Base-by-base conservation (phyloP, 2,888 invertebrate species). In the Conus canariensis region DNA sequence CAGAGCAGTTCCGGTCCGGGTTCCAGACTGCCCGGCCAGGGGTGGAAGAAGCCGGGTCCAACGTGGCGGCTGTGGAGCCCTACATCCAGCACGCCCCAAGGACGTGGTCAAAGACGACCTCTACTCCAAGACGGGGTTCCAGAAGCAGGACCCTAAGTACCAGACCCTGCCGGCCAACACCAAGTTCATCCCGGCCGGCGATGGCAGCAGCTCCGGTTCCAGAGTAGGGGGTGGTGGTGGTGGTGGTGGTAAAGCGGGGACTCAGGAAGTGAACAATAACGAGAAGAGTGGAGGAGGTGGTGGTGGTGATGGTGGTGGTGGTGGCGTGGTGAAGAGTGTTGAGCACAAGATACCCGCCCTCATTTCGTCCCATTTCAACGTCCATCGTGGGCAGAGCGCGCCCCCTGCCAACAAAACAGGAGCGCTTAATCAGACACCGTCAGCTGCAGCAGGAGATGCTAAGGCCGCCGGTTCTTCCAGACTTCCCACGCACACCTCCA, bases 141-240 rank as follows among this genome's bases (percentile, higher is more conserved):
- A 98, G 95, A 98, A 98, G 96, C 98, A 98, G 90, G 98, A 98
- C 96, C 98, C 98, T 82, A 99, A 98, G 96, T 98, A 98, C 97
- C 98, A 98, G 97, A 98, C 98, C 60, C 97, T 98, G 96, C 98
- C 98, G 94, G 98, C 98, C 97, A 98, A 98, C 96, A 98, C 98
- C 74, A 98, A 98, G 96, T 98, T 98, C 96, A 92, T 94, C 59
- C 90, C 89, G 59, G 90, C 92, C 56, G 56, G 77, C 64, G 85
- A 85, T 16, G 64, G 64, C 16, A 12, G 88, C 83, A 22, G 77
- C 25, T 83, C 70, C n/a, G 64, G 64, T 12, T 8, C 70, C 8
- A 14, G 22, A 0, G 30, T 6, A 8, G 45, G 3, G 16, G 67
- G 22, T 7, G 86, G 64, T 9, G 85, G 58, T 58, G 59, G 59